Evolutionary conservation across 2,888 invertebrate species (phyloP).

Genomic region (Oxycera nigricornis): DNA sequence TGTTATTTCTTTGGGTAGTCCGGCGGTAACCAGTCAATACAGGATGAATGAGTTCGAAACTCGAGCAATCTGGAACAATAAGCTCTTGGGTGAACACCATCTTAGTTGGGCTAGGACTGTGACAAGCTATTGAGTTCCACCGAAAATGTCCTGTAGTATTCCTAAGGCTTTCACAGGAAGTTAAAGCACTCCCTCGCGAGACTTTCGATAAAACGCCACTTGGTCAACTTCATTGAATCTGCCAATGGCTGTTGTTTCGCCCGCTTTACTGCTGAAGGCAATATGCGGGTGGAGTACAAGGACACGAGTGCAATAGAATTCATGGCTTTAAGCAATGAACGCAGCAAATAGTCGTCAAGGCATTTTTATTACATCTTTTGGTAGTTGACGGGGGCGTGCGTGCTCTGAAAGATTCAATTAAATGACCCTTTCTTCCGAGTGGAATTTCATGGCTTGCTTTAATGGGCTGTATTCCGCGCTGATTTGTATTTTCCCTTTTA

Average conservation of each 20-base stretch:
- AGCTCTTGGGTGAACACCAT: slow-evolving; percentile 2
- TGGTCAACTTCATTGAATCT: slow-evolving; percentile 36
- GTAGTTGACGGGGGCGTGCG: slow-evolving; percentile 1
- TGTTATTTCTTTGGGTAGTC: not conserved
- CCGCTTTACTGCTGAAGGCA: slow-evolving; percentile 12
- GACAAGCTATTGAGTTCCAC: not conserved
- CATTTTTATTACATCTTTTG: not conserved
- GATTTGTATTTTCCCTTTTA: too few relatives aligned
- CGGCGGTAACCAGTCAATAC: not conserved
- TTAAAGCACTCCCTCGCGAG: not conserved
- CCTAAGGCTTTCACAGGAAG: not conserved
- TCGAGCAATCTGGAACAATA: not conserved
- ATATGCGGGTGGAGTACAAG: slow-evolving; percentile 27
- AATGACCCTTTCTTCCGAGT: slow-evolving; percentile 16
- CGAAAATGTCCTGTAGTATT: too few relatives aligned
- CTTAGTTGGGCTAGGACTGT: slow-evolving; percentile 14
- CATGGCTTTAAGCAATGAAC: too few relatives aligned
- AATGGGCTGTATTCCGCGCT: too few relatives aligned
- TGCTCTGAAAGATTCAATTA: slow-evolving; percentile 3
- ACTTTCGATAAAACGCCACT: slow-evolving; percentile 17
- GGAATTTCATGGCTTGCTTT: slow-evolving; percentile 15
- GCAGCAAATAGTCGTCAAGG: not conserved
- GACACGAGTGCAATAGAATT: slow-evolving; percentile 27
- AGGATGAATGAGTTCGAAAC: slow-evolving; percentile 39
- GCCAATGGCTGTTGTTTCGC: not conserved